phyloP scores from a whole-genome alignment of 2,888 invertebrate species.

The Strigamia crassipes region DNA sequence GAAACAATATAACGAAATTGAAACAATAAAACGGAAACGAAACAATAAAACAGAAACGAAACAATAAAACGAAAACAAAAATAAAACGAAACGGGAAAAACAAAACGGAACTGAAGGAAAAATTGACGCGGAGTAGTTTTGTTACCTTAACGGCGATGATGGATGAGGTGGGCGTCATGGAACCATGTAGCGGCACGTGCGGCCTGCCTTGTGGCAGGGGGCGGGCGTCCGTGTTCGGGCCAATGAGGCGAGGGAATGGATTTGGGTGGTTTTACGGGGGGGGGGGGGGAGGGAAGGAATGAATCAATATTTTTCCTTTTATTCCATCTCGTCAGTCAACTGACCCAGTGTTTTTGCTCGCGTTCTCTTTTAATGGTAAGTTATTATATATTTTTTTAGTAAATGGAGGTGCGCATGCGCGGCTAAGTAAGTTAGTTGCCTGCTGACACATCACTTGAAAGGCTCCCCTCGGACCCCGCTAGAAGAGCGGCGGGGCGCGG shows the following conservation, averaged over 20 bases:
- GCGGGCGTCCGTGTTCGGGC: neutral
- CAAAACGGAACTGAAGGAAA: no score
- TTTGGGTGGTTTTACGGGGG: neutral
- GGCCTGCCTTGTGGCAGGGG: neutral
- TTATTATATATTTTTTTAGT: conserved; percentile 4
- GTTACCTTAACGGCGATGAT: neutral
- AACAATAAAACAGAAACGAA: no score
- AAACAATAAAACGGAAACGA: no score
- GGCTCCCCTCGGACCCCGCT: neutral
- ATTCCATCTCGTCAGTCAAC: neutral
- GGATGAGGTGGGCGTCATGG: conserved; percentile 28
- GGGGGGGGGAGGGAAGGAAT: neutral
- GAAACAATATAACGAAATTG: no score
- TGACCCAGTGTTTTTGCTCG: neutral
- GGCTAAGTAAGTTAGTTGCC: neutral
- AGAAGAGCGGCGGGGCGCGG: neutral
- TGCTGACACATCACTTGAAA: conserved; percentile 22
- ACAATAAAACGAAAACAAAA: no score
- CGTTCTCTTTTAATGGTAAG: neutral
- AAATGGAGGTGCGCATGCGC: conserved; percentile 22
- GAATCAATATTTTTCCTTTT: neutral
- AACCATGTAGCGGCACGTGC: conserved; percentile 29
- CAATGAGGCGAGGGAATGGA: conserved; percentile 36
- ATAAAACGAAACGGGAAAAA: no score
- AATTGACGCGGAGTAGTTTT: neutral